These are phyloP conservation scores for Mamestra configurata DNA, from an alignment of 1,140 invertebrate genomes.

Conservation along the genomic window DNA sequence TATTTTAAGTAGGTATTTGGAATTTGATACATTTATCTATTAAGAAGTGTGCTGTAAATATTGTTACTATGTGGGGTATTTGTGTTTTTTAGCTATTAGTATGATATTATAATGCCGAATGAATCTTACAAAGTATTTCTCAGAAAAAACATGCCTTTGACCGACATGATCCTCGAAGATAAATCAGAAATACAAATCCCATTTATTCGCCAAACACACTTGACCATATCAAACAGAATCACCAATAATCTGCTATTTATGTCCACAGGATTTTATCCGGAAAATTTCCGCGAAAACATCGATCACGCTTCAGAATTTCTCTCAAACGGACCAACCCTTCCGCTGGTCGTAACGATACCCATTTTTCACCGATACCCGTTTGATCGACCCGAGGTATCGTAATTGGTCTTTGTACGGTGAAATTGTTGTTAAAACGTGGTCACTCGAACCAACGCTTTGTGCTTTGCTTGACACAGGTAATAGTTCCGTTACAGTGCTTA, in stretches of 20 bases:
- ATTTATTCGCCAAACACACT: not conserved
- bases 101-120: no score
- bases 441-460: conserved; percentile 55
- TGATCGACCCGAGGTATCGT: conserved; percentile 69
- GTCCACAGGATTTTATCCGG: conserved; percentile 56
- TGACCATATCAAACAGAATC: conserved; percentile 25
- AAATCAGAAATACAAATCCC: not conserved
- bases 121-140: no score
- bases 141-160: no score
- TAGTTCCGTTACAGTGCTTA: conserved; percentile 49
- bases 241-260: conserved; percentile 56
- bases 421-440: conserved; percentile 72
- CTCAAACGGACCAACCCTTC: conserved; percentile 46
- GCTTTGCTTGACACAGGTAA: conserved; percentile 49
- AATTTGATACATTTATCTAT: not conserved
- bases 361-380: conserved; percentile 68
- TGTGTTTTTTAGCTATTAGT: no score
- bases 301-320: conserved; percentile 47
- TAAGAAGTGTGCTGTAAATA: no score
- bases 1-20: not conserved
- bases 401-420: conserved; percentile 74
- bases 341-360: conserved; percentile 34
- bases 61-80: no score
- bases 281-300: conserved; percentile 50
- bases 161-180: not conserved